Base-by-base conservation (phyloP, 2,888 invertebrate genomes). In the Eristalis intricaria region DNA sequence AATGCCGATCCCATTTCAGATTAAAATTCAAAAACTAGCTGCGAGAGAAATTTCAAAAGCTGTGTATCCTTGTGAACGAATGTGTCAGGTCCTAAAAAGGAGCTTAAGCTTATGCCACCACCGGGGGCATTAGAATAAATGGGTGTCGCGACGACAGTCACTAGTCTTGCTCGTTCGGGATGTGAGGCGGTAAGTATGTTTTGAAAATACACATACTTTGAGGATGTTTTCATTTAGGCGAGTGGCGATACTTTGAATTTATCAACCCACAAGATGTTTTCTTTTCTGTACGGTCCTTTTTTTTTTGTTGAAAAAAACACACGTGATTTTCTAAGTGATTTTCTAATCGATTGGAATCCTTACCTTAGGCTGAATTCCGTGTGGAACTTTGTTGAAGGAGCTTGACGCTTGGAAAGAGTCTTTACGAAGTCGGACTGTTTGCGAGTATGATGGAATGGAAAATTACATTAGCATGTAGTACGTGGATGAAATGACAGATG, bases 81-180 rank as follows among this genome's bases (percentile, higher is more conserved):
- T 80, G 69, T 80, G 79, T 56, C 35, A 58, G 83, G 75, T 76
- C 71, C 66, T 83, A 80, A 87, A 75, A 82, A 84, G 78, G 64
- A 87, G 87, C 87, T 87, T 87, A 87, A 84, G 84, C 65, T 87
- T 68, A 80, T 84, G 87, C 87, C 87, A 60, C n/a, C 64, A 60
- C n/a, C 64, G 87, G 84, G 84, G 68, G 79, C 80, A 84, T 87
- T 87, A 87, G 79, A 58, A 75, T 84, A 87, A 87, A 87, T 87
- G 87, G 87, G 76, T 87, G 87, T 84, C 87, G 87, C 87, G 87
- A 79, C 84, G 75, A 79, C 76, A 84, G 76, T 87, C 75, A 50
- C 71, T 64, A 50, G 40, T 22, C 26, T 35, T 43, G 22, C 64
- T 32, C 22, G 64, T 50, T 19, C 26, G 61, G 50, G 60, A 60